Conservation (phyloP, 2,888 invertebrate genomes). For the Scaptodrosophila latifasciaeformis region DNA sequence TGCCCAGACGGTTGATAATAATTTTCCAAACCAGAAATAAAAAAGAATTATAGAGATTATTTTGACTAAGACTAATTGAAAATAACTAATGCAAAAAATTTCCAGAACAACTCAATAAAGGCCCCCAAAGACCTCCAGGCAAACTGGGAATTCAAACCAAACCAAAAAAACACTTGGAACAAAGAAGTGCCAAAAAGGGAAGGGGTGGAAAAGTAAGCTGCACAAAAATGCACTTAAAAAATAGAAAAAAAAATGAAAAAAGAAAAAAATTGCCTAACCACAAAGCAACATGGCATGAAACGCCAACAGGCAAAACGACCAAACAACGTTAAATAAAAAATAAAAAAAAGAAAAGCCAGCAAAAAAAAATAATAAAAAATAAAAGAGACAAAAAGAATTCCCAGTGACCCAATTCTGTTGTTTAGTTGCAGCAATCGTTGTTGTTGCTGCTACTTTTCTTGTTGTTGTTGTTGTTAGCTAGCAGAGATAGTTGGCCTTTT, state of each 20-base stretch:
- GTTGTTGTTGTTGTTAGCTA: constrained; percentile 20
- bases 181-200: no score
- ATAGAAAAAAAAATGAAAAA: no score
- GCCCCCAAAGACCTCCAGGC: no score
- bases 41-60: no score
- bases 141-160: no score
- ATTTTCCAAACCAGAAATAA: no score
- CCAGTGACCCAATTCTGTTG: constrained; percentile 61
- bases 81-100: constrained; percentile 53
- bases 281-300: constrained; percentile 9
- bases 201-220: no score
- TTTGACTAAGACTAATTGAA: constrained; percentile 62
- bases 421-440: constrained; percentile 44
- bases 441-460: constrained; percentile 24
- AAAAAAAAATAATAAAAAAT: constrained; percentile 42
- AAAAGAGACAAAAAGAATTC: constrained; percentile 55
- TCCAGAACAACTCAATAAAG: constrained; percentile 43
- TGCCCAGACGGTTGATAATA: no score
- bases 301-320: constrained; percentile 7
- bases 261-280: neutral
- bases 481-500: no score
- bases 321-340: constrained; percentile 19
- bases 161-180: no score
- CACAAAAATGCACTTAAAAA: constrained; percentile 23
- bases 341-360: constrained; percentile 46